Base-by-base conservation (phyloP, 1,140 invertebrate genomes). In the Zaprionus camerounensis region DNA sequence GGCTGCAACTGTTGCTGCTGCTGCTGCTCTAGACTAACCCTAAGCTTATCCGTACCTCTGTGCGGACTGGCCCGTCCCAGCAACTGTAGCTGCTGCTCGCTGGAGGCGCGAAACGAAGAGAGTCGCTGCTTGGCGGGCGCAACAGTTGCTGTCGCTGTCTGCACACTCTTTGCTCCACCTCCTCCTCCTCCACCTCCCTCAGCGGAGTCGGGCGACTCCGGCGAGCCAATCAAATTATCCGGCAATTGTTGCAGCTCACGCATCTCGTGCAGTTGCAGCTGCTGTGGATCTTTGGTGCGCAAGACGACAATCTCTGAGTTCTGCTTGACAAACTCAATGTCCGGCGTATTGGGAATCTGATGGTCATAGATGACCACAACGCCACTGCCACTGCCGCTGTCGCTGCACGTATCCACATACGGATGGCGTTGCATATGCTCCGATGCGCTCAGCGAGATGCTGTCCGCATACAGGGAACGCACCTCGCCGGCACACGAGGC, bases 361-460 rank as follows among this genome's bases (percentile, higher is more conserved):
- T 92, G 91, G 70, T 92, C 91, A 55, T 91, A 92, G 78, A 92
- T 92, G 20, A 92, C 90, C 26, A 92, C 86, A 5, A 92, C 90
- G 22, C 76, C 91, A 51, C 90, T 92, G 53, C 46, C 46, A 24
- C 46, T 51, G 58, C 88, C 87, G 67, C 67, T 75, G 26, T 83
- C 82, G 56, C 82, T 85, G 71, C 82, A 79, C 9, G 65, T 84
- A 49, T 91, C 91, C 49, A 82, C 79, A 64, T 92, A 92, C 17
- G 81, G 76, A 24, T 91, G 78, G 6, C 82, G 76, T 24, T 80
- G 80, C 62, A 82, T 24, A 28, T 76, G 78, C 28, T 83, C 85
- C 36, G 82, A 84, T 24, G 82, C 63, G 7, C 55, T 38, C 71
- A 92, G 62, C 28, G 90, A 91, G 20, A 86, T 67, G 56, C 76